phyloP scores from a whole-genome alignment of 2,888 invertebrate species.

The Dryadula phaetusa region DNA sequence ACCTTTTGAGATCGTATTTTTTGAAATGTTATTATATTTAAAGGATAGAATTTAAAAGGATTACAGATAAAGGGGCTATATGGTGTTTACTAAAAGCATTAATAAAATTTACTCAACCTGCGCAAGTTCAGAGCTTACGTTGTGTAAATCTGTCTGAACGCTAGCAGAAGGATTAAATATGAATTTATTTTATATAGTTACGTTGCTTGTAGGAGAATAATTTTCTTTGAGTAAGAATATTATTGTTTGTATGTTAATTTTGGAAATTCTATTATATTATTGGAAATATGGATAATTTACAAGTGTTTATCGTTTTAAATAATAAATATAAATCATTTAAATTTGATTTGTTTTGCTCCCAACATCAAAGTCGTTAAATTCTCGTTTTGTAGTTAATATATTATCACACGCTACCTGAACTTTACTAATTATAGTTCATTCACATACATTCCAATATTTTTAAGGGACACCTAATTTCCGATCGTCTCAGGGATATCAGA shows the following conservation, averaged over 20 bases:
- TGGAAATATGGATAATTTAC: too few species aligned
- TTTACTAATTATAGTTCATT: too few species aligned
- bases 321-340: background rate
- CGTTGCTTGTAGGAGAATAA: background rate
- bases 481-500: too few species aligned
- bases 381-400: too few species aligned
- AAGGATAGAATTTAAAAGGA: background rate
- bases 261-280: too few species aligned
- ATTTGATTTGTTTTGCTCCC: background rate
- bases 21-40: background rate
- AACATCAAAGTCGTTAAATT: too few species aligned
- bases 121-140: background rate
- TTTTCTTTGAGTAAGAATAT: background rate
- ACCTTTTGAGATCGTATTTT: background rate
- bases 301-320: too few species aligned
- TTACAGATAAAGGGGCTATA: background rate
- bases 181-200: background rate
- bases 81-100: slow-evolving; percentile 3
- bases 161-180: slow-evolving; percentile 1
- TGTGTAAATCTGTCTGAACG: slow-evolving; percentile 2
- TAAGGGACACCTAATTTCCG: too few species aligned
- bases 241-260: too few species aligned
- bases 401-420: too few species aligned
- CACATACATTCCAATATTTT: too few species aligned
- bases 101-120: slow-evolving; percentile 7